These are phyloP conservation scores for Hemistola chrysoprasaria DNA, from an alignment of 2,888 invertebrate species.

Conservation along the genomic window DNA sequence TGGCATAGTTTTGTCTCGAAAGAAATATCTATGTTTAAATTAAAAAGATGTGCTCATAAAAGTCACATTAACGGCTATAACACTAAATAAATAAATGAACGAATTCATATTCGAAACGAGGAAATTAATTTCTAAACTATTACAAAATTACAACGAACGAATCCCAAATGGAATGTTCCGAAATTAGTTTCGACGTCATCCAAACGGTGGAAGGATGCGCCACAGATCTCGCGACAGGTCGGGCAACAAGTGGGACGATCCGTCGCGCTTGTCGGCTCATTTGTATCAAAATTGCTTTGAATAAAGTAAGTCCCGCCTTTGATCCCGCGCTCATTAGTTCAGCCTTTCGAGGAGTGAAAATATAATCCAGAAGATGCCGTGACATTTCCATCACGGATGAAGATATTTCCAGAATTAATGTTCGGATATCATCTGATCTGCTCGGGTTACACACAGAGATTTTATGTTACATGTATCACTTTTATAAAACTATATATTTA, in stretches of 20 bases:
- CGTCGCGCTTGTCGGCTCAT: slow-evolving; percentile 17
- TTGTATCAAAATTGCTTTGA: slow-evolving; percentile 28
- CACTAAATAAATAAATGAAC: too few species aligned
- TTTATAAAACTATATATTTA: too few species aligned
- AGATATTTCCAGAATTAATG: too few species aligned
- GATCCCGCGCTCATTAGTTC: slow-evolving; percentile 31
- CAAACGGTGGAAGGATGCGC: not conserved
- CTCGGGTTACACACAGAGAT: too few species aligned
- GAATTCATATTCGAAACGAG: too few species aligned
- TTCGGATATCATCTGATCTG: too few species aligned
- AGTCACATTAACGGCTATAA: too few species aligned
- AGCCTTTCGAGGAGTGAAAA: slow-evolving; percentile 17
- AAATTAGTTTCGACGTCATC: slow-evolving; percentile 1
- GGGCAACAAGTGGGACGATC: slow-evolving; percentile 12
- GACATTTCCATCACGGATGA: too few species aligned
- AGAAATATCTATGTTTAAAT: too few species aligned
- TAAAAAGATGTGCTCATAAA: too few species aligned
- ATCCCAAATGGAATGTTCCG: not conserved
- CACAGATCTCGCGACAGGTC: not conserved
- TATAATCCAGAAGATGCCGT: slow-evolving; percentile 7
- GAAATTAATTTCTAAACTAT: slow-evolving; percentile 1
- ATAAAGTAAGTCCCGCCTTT: slow-evolving; percentile 29
- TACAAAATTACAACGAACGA: not conserved
- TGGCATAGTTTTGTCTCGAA: too few species aligned
- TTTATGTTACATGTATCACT: too few species aligned